Conservation (phyloP, 2,113 vertebrate species). For the Chaetops frenatus region DNA sequence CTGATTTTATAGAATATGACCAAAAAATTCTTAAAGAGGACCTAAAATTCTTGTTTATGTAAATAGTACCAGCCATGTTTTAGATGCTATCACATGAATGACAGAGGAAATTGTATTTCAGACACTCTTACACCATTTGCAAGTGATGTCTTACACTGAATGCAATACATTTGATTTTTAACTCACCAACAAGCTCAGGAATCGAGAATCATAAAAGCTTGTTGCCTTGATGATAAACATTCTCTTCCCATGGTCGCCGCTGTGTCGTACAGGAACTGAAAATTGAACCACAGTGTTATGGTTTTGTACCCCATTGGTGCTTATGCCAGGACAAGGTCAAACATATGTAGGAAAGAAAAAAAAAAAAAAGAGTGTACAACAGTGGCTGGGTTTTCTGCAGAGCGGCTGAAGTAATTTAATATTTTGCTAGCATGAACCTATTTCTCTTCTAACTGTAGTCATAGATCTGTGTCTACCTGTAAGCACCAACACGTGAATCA, state of each 20-base stretch:
- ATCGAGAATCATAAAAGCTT: slow-evolving; percentile 83
- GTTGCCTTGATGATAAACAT: slow-evolving; percentile 84
- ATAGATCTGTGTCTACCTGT: fast-evolving
- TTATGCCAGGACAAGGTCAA: neutral
- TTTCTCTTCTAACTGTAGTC: neutral
- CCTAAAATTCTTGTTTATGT: neutral
- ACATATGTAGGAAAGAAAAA: fast-evolving
- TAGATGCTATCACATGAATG: neutral
- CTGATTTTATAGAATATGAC: neutral
- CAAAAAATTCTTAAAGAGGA: neutral
- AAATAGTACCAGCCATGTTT: neutral
- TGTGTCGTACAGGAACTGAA: slow-evolving; percentile 83
- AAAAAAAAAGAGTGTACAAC: too few species aligned
- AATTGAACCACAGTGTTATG: neutral
- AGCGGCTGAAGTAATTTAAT: neutral
- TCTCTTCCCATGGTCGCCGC: slow-evolving; percentile 77
- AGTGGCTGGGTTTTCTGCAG: neutral
- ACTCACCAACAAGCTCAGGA: slow-evolving; percentile 84
- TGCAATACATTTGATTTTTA: neutral
- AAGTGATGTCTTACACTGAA: neutral
- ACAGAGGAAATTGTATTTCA: neutral
- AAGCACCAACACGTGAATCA: neutral
- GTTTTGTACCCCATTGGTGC: neutral
- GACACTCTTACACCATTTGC: neutral
- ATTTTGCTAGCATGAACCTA: neutral